Base-by-base conservation (phyloP, 2,113 vertebrate genomes). In the Neogale vison region DNA sequence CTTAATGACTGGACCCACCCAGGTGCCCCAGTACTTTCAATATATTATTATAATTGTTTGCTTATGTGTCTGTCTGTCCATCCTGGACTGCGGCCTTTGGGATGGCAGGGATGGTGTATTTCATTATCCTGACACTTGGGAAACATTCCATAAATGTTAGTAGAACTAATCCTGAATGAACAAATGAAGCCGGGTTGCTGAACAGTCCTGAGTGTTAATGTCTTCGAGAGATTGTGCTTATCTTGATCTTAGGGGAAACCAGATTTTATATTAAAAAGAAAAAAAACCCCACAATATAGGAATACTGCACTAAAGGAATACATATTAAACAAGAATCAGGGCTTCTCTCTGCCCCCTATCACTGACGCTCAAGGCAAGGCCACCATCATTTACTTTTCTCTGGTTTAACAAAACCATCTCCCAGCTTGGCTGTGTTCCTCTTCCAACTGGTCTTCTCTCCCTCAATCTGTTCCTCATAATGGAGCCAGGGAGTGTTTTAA, bases 221-320 rank as follows among this genome's bases (percentile, higher is more conserved):
- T 34, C 59, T 90, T 93, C 92, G 57, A 94, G 85, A 94, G 42
- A 95, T 13, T 93, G 39, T 96, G 36, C 34, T 93, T 95, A 91
- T 90, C 29, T 82, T 93, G 82, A 61, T 91, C n/a, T 95, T 72
- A 88, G 50, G 95, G 72, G 72, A 97, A 95, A 96, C 86, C n/a
- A 81, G 59, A n/a, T 86, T 96, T 96, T 72, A 67, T 92, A 90
- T 95, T 91, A 69, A 95, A 97, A 88, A 77, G 45, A 42, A 67
- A 67, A 74, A 74, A 74, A 63, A 6, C 4, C 10, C 3, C 61
- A 67, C 61, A 59, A 90, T 72, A 84, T 83, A 82, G 57, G 39
- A 89, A 79, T 36, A 63, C 7, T 45, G 7, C 65, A 74, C 86
- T 67, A 69, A 87, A 88, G 72, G 65, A 95, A 76, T 90, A 77